These are phyloP conservation scores for Brachylomia viminalis DNA, from an alignment of 2,888 invertebrate genomes.

Conservation along the genomic window DNA sequence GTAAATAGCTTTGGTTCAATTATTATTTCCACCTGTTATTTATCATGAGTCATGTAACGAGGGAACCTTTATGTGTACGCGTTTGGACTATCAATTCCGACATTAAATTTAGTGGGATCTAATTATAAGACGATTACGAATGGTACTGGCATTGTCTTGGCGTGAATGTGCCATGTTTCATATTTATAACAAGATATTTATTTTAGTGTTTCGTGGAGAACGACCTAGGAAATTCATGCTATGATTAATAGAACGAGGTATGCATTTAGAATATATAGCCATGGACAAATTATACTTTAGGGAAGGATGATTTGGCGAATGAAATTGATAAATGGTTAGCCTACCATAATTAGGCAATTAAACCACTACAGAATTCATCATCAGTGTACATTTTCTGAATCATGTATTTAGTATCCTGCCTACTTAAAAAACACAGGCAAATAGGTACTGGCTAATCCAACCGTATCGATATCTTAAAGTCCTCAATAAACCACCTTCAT, in stretches of 20 bases:
- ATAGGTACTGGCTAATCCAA: constrained; percentile 11
- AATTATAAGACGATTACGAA: constrained; percentile 57
- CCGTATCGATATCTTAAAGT: constrained; percentile 26
- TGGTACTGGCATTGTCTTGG: constrained; percentile 52
- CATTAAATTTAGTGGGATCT: constrained; percentile 47
- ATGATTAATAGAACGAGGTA: constrained; percentile 7
- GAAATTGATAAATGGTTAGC: background rate
- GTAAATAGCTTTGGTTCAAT: constrained; percentile 24
- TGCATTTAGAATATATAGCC: background rate
- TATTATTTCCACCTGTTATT: constrained; percentile 33
- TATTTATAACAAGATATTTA: constrained; percentile 40
- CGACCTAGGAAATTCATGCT: constrained; percentile 16
- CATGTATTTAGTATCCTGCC: background rate
- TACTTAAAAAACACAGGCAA: constrained; percentile 12
- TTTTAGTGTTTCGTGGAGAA: constrained; percentile 18
- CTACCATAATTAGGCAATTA: background rate
- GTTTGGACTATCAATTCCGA: constrained; percentile 49
- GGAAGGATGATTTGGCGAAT: constrained; percentile 3
- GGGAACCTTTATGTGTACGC: constrained; percentile 17
- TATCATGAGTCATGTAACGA: constrained; percentile 48
- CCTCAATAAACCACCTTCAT: constrained; percentile 16
- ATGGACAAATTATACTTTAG: background rate
- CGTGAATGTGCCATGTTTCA: constrained; percentile 48
- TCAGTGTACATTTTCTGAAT: background rate
- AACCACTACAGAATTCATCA: background rate